phyloP scores from a whole-genome alignment of 2,888 invertebrate species.

The Zootermopsis nevadensis region DNA sequence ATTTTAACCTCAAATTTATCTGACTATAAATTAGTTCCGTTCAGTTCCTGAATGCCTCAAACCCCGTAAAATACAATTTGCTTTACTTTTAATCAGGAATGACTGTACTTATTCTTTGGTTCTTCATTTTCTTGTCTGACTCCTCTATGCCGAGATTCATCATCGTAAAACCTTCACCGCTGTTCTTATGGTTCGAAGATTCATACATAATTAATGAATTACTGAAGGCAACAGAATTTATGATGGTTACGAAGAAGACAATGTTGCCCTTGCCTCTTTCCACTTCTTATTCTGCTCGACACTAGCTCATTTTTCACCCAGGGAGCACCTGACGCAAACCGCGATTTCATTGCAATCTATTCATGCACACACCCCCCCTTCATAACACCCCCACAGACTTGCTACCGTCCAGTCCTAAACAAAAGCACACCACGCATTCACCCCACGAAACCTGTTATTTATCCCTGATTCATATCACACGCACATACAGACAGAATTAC shows the following conservation, averaged over 20 bases:
- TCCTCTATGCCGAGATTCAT: constrained; percentile 6
- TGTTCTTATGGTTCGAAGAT: constrained; percentile 27
- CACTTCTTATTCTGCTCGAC: neutral
- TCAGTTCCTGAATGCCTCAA: no score
- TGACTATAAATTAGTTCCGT: no score
- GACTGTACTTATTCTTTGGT: neutral
- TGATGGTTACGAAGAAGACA: neutral
- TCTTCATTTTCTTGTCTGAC: neutral
- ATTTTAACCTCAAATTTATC: no score
- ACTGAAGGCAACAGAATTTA: constrained; percentile 4
- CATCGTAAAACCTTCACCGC: constrained; percentile 5
- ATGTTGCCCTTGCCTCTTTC: neutral
- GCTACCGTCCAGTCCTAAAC: neutral
- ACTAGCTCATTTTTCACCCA: constrained; percentile 22
- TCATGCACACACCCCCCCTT: neutral
- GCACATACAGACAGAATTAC: neutral
- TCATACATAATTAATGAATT: constrained; percentile 29
- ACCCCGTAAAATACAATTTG: neutral
- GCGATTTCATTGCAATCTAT: neutral
- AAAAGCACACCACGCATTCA: neutral
- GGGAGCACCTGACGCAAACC: constrained; percentile 1
- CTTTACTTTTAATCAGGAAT: neutral
- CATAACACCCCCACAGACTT: no score
- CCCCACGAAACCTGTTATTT: neutral
- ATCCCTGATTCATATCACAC: neutral